Percentiles rank a stretch among this genome's conserved stretches.
These are phyloP conservation scores for Chlamydotis undulata DNA, from an alignment of 2,113 vertebrate species.

Conservation along the genomic window DNA sequence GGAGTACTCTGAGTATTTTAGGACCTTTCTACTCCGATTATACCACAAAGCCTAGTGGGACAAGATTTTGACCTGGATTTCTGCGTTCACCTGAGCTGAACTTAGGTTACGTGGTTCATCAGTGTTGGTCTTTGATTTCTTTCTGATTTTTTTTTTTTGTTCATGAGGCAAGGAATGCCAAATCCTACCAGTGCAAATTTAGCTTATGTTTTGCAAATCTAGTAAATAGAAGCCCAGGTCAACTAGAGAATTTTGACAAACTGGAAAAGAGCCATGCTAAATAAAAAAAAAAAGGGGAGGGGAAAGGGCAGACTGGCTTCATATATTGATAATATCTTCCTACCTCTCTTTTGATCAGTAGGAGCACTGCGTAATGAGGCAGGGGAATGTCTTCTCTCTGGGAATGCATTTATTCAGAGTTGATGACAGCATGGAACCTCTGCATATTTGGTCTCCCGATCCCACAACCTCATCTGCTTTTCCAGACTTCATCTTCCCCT, in stretches of 20 bases:
- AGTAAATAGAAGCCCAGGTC: not conserved
- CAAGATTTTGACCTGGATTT: slow-evolving; percentile 28
- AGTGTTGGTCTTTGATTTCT: not conserved
- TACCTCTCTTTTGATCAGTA: slow-evolving; percentile 34
- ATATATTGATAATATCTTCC: not conserved
- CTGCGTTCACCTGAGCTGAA: slow-evolving; percentile 1
- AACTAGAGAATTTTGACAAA: not conserved
- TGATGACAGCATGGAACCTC: slow-evolving; percentile 19
- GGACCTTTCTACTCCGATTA: not conserved
- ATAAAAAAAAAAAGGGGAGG: not conserved
- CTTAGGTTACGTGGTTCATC: not conserved
- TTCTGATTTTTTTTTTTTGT: not conserved
- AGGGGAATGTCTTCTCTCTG: slow-evolving; percentile 20
- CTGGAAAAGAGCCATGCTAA: not conserved
- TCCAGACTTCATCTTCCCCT: not conserved
- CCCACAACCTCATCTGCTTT: not conserved
- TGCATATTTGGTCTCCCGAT: not conserved
- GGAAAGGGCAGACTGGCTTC: not conserved
- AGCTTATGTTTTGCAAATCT: not conserved
- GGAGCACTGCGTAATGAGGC: not conserved
- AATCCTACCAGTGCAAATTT: not conserved
- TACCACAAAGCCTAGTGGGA: not conserved
- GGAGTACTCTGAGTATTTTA: not conserved
- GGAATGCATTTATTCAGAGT: slow-evolving; percentile 22
- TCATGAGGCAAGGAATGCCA: not conserved